A percentile compares a stretch with the other conserved stretches of the same genome.
Evolutionary conservation across 1,140 invertebrate genomes (phyloP).

Genomic region (Apis cerana): DNA sequence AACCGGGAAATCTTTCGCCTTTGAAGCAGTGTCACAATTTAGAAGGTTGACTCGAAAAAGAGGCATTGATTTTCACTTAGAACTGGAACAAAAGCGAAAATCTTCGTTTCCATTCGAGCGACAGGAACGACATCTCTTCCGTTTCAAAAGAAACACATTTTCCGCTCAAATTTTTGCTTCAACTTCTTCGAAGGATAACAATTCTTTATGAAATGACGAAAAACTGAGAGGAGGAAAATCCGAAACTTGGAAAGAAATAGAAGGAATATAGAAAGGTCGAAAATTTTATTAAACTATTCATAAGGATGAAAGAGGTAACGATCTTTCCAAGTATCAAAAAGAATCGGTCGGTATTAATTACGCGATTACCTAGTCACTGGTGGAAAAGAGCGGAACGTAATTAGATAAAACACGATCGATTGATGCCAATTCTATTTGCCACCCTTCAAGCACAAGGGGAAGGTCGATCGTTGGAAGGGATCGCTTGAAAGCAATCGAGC

Average conservation of each 20-base stretch:
- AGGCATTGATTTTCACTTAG: conserved; percentile 40
- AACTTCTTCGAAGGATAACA: background rate
- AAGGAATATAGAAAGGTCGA: background rate
- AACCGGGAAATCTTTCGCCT: conserved; percentile 42
- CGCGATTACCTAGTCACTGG: background rate
- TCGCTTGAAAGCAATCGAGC: conserved; percentile 14
- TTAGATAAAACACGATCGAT: conserved; percentile 12
- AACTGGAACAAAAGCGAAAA: conserved; percentile 2
- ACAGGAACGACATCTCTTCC: background rate
- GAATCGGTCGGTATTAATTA: conserved; percentile 3
- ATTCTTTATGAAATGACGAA: background rate
- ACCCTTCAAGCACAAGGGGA: background rate
- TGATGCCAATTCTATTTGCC: conserved; percentile 6
- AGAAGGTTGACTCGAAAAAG: conserved; percentile 3
- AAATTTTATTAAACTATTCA: background rate
- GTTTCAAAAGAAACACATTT: background rate
- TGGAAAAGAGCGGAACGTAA: background rate
- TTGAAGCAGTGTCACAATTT: conserved; percentile 17
- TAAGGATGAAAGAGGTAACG: too few species aligned
- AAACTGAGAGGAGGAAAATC: background rate
- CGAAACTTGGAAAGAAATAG: background rate
- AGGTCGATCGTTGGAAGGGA: background rate
- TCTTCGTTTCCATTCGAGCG: background rate
- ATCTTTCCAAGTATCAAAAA: too few species aligned
- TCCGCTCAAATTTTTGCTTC: too few species aligned